Base-by-base conservation (phyloP, 2,888 invertebrate species). In the Sympetrum striolatum region DNA sequence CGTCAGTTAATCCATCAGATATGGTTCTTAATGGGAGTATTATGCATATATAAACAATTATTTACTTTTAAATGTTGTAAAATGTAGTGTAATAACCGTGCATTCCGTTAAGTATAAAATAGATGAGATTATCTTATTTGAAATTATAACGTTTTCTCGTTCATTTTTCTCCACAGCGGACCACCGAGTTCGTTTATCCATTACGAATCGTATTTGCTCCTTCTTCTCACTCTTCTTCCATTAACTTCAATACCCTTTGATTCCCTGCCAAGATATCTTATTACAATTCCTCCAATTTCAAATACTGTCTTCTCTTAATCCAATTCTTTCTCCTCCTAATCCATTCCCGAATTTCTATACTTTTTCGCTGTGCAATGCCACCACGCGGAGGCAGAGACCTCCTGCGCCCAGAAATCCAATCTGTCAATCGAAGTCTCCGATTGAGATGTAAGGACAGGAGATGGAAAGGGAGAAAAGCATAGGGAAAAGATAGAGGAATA, bases 371-470 rank as follows among this genome's bases (percentile, higher is more conserved):
- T 31, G 25, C 64, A 82, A 31, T 58, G 35, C 58, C 53, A 31
- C 18, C 86, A n/a, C 86, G 86, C n/a, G 22, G 22, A 6, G 58
- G 58, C 15, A 31, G 53, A 15, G 15, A 25, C 58, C 10, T 25
- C 18, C 35, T 39, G 64, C 81, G 22, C 15, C 48, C 58, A 86
- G 60, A 86, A 86, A 64, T 60, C 37, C 31, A 86, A 60, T 60
- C 58, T 58, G 86, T 86, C 86, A 86, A 86, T 86, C 86, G 82
- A 5, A 48, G 25, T 82, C 82, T 8, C 15, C 18, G 86, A 37
- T 86, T 37, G 86, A 37, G 60, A 39, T 37, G 86, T 86, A 60
- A 58, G 81, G 25, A 81, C 18, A 3, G 82, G 60, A 10, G 25
- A 73, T 25, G 31, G 82, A 60, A 35, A 37, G 60, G 2, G 60